Base-by-base conservation (phyloP, 2,888 invertebrate genomes). In the Altica lythri region DNA sequence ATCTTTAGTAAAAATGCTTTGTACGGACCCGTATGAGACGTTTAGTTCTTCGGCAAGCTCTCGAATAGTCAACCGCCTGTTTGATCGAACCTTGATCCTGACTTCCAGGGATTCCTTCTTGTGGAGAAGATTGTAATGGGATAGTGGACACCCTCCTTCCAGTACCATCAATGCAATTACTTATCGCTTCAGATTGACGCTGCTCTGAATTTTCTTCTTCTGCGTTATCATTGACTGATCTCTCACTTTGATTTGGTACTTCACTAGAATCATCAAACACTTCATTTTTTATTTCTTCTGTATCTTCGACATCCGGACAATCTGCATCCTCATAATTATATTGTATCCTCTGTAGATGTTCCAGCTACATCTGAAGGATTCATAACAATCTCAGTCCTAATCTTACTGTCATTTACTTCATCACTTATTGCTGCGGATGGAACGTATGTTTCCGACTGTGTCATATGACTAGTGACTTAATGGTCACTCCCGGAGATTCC, bases 251-350 rank as follows among this genome's bases (percentile, higher is more conserved):
- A 78, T 81, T 86, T 64, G 84, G 81, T 18, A 82, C 82, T 68
- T 86, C 84, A 44, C 81, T 83, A 1, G 84, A 84, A 1, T 90
- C 90, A 74, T 90, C 90, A 1, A 90, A 90, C 76, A 90, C 90
- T 44, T 90, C 84, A 2, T 88, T 90, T 70, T 90, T 90, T 72
- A 90, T 89, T 58, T 75, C 75, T n/a, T n/a, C n/a, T 6, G 59
- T 75, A 34, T 77, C 75, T 60, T 80, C 80, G 13, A 78, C 77
- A 10, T 77, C 72, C 40, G 79, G 79, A 37, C 79, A 79, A 64
- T 85, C 85, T 69, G 86, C 86, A 13, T 83, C 82, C 67, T 86
- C 86, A 0, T 84, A 84, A 52, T 13, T 64, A 63, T 43, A 67
- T 70, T 4, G 55, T 60, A 12, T 64, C 68, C 52, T 75, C 75